Conservation (phyloP, 2,113 vertebrate species). For the Hoplias malabaricus region DNA sequence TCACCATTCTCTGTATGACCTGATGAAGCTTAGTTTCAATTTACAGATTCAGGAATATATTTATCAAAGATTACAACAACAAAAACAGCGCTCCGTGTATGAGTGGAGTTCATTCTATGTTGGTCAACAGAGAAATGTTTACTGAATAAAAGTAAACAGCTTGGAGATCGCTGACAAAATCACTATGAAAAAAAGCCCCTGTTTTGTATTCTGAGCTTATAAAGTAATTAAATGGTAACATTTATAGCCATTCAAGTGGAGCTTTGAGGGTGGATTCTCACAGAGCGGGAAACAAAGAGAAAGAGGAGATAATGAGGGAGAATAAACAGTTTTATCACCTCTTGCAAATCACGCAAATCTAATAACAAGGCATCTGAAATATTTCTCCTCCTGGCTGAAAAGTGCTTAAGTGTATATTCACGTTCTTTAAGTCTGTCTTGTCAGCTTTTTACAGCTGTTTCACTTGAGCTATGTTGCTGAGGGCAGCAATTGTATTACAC, state of each 20-base stretch:
- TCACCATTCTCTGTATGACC: no score
- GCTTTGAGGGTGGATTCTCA: background rate
- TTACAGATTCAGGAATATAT: no score
- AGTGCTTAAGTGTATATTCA: background rate
- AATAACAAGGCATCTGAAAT: background rate
- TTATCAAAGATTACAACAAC: no score
- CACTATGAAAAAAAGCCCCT: no score
- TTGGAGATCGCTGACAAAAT: background rate
- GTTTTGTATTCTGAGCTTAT: background rate
- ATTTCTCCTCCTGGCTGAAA: background rate
- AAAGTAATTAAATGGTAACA: background rate
- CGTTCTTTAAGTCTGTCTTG: background rate
- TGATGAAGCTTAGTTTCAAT: no score
- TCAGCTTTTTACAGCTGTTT: conserved; percentile 14
- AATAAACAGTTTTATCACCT: conserved; percentile 9
- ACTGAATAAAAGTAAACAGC: background rate
- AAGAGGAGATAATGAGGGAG: background rate
- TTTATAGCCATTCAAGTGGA: background rate
- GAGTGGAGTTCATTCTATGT: no score
- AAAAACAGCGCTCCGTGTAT: no score
- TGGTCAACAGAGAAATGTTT: background rate
- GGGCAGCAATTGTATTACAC: conserved; percentile 18
- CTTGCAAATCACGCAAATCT: background rate
- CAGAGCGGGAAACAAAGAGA: background rate
- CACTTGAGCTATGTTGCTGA: background rate